Evolutionary conservation across 2,888 invertebrate genomes (phyloP), one percentile per base, ranked within the genome.

Genomic region (Hirtodrosophila trivittata): DNA sequence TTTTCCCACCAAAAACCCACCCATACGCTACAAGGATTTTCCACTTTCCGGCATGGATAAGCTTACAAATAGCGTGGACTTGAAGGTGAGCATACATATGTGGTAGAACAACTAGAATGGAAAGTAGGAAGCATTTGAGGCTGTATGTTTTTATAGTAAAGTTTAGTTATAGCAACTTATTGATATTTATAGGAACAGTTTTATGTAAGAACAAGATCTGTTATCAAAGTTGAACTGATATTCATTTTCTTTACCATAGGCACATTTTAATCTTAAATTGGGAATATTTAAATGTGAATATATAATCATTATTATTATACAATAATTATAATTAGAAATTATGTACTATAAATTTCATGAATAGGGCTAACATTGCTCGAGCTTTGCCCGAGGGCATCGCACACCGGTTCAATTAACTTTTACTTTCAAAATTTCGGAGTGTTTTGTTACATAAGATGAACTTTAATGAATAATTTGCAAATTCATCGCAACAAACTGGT

Each of bases 1-100:
- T 67, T 92, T 92, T 77, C 91, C 92, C 0, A 87, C 88, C 45
- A 90, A 90, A 62, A 86, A 86, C 66, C 89, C 91, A 4, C 83
- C 85, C 1, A 69, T 76, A 9, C 88, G 88, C 14, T 91, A 91
- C 55, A 89, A 78, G 68, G 91, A 91, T 63, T 71, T 88, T 26
- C 77, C 86, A 7, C 66, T 91, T n/a, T 75, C 80, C 1, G 87
- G 85, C 3, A 51, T 60, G 0, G 78, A 85, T 1, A 81, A 81
- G 12, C 63, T 90, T 4, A 75, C 78, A 3, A 88, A 90, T 37
- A 81, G 81, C 9, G 86, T 91, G 1, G 89, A 90, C 57, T 75
- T 91, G 9, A 83, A 87, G 84, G 91, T 90, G 55, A 75, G 78
- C 68, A 10, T 8, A 13, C 8, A 9, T 21, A 21, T 21, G 5